Percentiles rank a stretch among this genome's conserved stretches.
phyloP scores from a whole-genome alignment of 1,140 invertebrate species.

The Drosophila ironensis region DNA sequence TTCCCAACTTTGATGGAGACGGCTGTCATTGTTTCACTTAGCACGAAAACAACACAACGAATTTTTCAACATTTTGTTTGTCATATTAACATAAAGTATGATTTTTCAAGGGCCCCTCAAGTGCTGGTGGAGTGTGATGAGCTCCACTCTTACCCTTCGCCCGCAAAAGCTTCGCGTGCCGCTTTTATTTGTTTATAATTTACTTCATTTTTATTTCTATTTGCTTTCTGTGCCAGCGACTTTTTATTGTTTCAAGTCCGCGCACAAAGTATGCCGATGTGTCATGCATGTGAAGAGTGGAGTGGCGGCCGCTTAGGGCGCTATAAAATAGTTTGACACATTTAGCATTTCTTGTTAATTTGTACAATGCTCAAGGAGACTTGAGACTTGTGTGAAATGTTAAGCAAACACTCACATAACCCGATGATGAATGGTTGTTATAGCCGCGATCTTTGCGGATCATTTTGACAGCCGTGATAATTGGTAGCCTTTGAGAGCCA shows the following conservation, averaged over 20 bases:
- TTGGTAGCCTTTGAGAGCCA: background rate
- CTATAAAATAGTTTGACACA: slow-evolving; percentile 29
- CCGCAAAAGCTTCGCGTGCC: slow-evolving; percentile 46
- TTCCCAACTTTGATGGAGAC: background rate
- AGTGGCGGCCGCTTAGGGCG: slow-evolving; percentile 8
- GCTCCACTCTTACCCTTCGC: slow-evolving; percentile 17
- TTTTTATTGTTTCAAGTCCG: slow-evolving; percentile 53
- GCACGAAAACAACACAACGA: background rate
- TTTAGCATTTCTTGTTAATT: slow-evolving; percentile 15
- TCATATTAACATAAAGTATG: slow-evolving; percentile 59
- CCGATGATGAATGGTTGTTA: slow-evolving; percentile 7
- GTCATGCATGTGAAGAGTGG: slow-evolving; percentile 20
- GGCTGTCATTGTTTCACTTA: slow-evolving; percentile 14
- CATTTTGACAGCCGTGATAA: background rate
- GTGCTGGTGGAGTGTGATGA: slow-evolving; percentile 22
- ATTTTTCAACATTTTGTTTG: slow-evolving; percentile 55
- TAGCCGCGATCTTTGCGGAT: background rate
- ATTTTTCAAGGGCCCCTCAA: slow-evolving; percentile 50
- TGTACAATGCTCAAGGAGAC: slow-evolving; percentile 32
- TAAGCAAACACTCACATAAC: slow-evolving; percentile 18
- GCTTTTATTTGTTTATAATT: slow-evolving; percentile 51
- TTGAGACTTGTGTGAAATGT: slow-evolving; percentile 36
- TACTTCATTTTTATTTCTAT: slow-evolving; percentile 24
- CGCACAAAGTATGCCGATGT: slow-evolving; percentile 38
- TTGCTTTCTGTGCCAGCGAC: slow-evolving; percentile 6